A percentile compares a stretch with the other conserved stretches of the same genome.
phyloP scores from a whole-genome alignment of 2,888 invertebrate genomes.

The Polyommatus iphigenia region DNA sequence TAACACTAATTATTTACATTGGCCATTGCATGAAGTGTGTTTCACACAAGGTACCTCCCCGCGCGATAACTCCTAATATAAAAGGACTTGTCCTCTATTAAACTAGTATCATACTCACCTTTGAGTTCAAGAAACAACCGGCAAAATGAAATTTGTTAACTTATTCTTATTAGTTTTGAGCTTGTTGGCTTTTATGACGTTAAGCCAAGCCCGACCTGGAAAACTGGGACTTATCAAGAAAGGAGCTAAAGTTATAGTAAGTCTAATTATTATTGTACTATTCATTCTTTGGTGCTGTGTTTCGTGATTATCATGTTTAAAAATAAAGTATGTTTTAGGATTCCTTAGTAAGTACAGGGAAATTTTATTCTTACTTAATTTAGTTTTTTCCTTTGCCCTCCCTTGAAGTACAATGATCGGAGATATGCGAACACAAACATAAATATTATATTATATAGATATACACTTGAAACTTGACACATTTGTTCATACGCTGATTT shows the following conservation, averaged over 20 bases:
- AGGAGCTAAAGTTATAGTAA: slow-evolving; percentile 24
- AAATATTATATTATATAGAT: no score
- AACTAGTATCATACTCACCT: neutral
- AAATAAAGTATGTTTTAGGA: no score
- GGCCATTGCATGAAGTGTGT: neutral
- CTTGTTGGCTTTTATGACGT: slow-evolving; percentile 12
- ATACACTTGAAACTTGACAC: no score
- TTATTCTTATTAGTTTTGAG: slow-evolving; percentile 13
- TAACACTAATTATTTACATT: neutral
- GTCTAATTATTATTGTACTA: neutral
- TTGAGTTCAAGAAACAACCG: neutral
- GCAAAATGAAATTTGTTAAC: slow-evolving; percentile 14
- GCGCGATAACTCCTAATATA: slow-evolving; percentile 9
- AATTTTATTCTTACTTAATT: no score
- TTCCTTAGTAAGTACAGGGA: no score
- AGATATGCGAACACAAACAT: no score
- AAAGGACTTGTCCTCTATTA: neutral
- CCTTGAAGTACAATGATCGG: no score
- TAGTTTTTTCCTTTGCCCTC: no score
- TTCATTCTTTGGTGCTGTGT: no score
- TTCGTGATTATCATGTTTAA: no score
- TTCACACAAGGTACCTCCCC: slow-evolving; percentile 20
- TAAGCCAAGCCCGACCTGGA: neutral
- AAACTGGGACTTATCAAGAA: slow-evolving; percentile 24
- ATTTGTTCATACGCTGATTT: no score